These are phyloP conservation scores for Mimas tiliae DNA, from an alignment of 2,888 invertebrate species.

Conservation along the genomic window DNA sequence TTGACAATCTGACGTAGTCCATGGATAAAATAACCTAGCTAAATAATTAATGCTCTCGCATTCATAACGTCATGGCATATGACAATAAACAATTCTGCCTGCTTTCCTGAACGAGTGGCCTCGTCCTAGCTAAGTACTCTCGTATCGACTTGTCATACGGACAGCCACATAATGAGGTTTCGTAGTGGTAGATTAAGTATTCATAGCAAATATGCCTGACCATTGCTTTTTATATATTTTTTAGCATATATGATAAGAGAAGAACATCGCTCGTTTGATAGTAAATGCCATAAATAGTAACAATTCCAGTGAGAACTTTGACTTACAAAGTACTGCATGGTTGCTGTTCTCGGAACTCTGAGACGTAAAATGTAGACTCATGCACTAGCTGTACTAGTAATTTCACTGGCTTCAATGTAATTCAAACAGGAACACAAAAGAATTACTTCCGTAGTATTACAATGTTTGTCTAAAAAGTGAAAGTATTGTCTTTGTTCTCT, in stretches of 20 bases:
- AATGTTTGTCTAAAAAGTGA: neutral
- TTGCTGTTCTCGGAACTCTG: too few relatives aligned
- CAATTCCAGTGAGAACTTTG: too few relatives aligned
- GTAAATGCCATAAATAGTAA: too few relatives aligned
- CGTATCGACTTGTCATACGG: conserved; percentile 38
- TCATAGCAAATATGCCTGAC: neutral
- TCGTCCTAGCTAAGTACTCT: conserved; percentile 31
- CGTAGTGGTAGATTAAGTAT: neutral
- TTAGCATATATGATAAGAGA: too few relatives aligned
- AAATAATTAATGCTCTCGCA: conserved; percentile 27
- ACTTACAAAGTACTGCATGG: too few relatives aligned
- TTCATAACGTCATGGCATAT: conserved; percentile 20
- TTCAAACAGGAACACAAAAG: neutral
- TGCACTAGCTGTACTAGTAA: too few relatives aligned
- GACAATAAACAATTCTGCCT: conserved; percentile 29
- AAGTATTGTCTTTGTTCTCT: neutral
- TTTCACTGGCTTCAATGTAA: too few relatives aligned
- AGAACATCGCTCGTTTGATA: too few relatives aligned
- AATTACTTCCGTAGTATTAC: neutral
- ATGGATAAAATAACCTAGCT: neutral
- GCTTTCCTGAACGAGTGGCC: conserved; percentile 33
- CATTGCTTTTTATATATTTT: too few relatives aligned
- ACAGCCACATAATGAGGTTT: conserved; percentile 25
- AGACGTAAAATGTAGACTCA: too few relatives aligned
- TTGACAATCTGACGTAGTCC: neutral